Base-by-base conservation (phyloP, 2,888 invertebrate genomes). In the Beris morrisii region DNA sequence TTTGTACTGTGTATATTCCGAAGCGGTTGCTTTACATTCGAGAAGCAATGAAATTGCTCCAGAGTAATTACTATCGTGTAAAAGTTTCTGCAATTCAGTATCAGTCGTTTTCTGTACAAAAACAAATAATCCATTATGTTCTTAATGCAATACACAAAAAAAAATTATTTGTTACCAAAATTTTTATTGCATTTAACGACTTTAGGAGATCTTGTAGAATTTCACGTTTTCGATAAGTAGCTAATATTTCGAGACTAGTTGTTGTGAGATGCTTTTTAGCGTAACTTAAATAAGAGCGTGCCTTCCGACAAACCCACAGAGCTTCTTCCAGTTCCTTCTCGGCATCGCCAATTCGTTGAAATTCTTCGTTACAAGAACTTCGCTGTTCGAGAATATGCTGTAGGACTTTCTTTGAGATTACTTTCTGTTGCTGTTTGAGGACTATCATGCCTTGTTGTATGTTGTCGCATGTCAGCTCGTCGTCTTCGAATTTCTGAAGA, bases 371-470 rank as follows among this genome's bases (percentile, higher is more conserved):
- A 77, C 95, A 97, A 0, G 90, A 87, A 71, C 89, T 89, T 67
- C 96, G 90, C 72, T 97, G 95, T 76, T 97, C 93, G 5, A 96
- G 84, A 73, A 98, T 97, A 44, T 97, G 84, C 73, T 95, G 93
- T 0, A 97, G 85, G 0, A 97, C 94, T 81, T 95, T 93, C 73
- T 95, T 95, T 0, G 97, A 96, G 4, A 96, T 93, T 12, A 95
- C 94, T 70, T 79, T 80, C 56, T 81, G 81, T 68, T 81, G 81
- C 48, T 75, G 74, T 31, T 79, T 78, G 57, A 81, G 69, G 53
- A 76, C 74, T 55, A 72, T 70, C 70, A 81, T 80, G 5, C 75
- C 76, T 30, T 73, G 71, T 71, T 79, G 75, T 66, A 81, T 79
- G 32, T 75, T 72, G 48, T 77, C 75, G 67, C 74, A 76, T 55